phyloP scores from a whole-genome alignment of 2,797 vertebrate genomes.

The Enteromius anoplus region DNA sequence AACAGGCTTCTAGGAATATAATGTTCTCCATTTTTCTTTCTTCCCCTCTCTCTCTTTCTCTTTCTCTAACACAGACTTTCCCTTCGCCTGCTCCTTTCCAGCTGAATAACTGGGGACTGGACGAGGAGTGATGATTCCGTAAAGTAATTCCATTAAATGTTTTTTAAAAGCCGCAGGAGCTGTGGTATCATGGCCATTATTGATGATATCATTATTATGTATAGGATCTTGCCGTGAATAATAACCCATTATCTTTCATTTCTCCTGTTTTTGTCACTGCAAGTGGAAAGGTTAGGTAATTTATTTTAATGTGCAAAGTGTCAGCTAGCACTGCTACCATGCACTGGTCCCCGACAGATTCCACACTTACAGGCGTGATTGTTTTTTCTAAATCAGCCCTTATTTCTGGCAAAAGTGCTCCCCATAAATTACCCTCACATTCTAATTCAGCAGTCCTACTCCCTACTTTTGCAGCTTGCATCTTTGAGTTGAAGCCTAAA shows the following conservation, averaged over 20 bases:
- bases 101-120: slow-evolving; percentile 69
- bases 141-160: slow-evolving; percentile 82
- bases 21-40: slow-evolving; percentile 77
- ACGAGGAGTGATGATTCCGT: slow-evolving; percentile 76
- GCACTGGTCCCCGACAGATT: slow-evolving; percentile 74
- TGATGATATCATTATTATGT: slow-evolving; percentile 86
- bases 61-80: slow-evolving; percentile 60
- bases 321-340: slow-evolving; percentile 75
- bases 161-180: slow-evolving; percentile 81
- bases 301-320: slow-evolving; percentile 85
- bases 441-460: slow-evolving; percentile 61
- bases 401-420: slow-evolving; percentile 73
- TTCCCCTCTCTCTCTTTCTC: slow-evolving; percentile 46
- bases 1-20: slow-evolving; percentile 72
- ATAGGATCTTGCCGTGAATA: slow-evolving; percentile 80
- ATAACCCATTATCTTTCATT: slow-evolving; percentile 84
- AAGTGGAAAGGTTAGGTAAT: slow-evolving; percentile 86
- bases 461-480: slow-evolving; percentile 28
- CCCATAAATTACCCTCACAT: slow-evolving; percentile 74
- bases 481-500: slow-evolving; percentile 24
- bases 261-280: slow-evolving; percentile 81
- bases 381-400: slow-evolving; percentile 74
- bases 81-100: slow-evolving; percentile 70
- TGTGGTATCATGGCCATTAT: slow-evolving; percentile 75
- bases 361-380: slow-evolving; percentile 77